Conservation (phyloP, 2,888 invertebrate species). For the Boloria selene region DNA sequence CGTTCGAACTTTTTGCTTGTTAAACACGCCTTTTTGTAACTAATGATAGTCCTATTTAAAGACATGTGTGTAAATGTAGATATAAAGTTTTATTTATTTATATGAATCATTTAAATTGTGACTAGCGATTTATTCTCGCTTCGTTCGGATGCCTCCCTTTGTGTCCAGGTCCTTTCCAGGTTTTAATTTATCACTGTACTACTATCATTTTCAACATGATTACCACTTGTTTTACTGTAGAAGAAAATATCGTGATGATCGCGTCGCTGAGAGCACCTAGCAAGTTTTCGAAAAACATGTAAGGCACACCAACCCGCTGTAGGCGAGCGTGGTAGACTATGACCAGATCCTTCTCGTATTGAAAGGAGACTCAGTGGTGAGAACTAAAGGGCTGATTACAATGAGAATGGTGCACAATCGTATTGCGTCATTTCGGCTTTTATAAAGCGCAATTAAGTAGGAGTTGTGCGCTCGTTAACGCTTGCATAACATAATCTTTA, state of each 20-base stretch:
- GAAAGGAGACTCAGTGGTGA: no score
- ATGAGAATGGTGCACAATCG: slow-evolving; percentile 11
- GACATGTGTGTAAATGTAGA: neutral
- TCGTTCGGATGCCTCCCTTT: neutral
- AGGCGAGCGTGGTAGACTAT: no score
- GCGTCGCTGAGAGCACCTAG: no score
- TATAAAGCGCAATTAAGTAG: neutral
- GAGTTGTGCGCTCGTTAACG: slow-evolving; percentile 12
- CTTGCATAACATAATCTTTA: slow-evolving; percentile 2
- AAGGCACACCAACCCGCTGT: no score
- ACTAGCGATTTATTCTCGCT: neutral
- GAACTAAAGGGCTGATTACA: neutral
- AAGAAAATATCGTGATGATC: no score
- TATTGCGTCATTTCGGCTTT: slow-evolving; percentile 12
- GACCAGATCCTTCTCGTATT: no score
- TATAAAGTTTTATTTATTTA: neutral
- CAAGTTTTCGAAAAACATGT: no score
- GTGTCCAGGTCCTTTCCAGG: neutral
- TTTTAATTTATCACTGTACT: neutral
- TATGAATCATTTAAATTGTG: neutral
- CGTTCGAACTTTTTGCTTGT: slow-evolving; percentile 5
- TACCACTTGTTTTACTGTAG: no score
- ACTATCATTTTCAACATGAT: no score
- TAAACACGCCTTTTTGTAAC: slow-evolving; percentile 4
- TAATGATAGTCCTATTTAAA: slow-evolving; percentile 1